These are phyloP conservation scores for Ophiodon elongatus DNA, from an alignment of 2,113 vertebrate species.

Conservation along the genomic window DNA sequence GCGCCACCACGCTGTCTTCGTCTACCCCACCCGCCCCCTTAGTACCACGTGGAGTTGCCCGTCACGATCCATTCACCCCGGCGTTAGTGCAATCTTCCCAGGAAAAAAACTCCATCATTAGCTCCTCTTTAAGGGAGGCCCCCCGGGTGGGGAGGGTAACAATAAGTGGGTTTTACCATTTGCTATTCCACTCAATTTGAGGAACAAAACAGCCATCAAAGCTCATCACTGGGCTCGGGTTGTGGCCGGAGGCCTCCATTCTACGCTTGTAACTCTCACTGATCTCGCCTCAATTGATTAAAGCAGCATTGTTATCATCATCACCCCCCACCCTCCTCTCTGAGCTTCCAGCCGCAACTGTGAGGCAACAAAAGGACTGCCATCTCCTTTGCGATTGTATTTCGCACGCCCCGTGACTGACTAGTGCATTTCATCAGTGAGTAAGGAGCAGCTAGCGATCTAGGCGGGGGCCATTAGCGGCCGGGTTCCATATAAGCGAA, in stretches of 20 bases:
- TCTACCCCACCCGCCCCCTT: constrained; percentile 39
- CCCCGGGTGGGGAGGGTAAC: constrained; percentile 9
- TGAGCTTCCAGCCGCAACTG: background rate
- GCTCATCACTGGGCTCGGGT: constrained; percentile 33
- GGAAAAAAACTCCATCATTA: constrained; percentile 60
- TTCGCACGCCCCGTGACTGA: constrained; percentile 24
- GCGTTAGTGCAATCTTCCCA: constrained; percentile 56
- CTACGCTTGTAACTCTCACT: constrained; percentile 33
- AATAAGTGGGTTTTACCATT: background rate
- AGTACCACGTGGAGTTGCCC: constrained; percentile 21
- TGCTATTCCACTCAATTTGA: constrained; percentile 61
- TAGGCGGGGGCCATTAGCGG: constrained; percentile 49
- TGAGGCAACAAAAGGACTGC: constrained; percentile 47
- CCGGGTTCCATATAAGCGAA: constrained; percentile 25
- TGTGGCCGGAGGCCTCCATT: constrained; percentile 34
- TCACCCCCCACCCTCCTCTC: background rate
- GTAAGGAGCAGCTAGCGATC: constrained; percentile 25
- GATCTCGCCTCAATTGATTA: constrained; percentile 57
- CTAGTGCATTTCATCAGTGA: constrained; percentile 48
- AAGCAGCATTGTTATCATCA: constrained; percentile 34
- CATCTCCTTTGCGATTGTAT: constrained; percentile 52
- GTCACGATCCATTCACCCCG: constrained; percentile 61
- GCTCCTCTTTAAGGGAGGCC: constrained; percentile 43
- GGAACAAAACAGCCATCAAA: constrained; percentile 42
- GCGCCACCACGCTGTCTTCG: constrained; percentile 52